Percentiles rank a stretch among this genome's conserved stretches.
phyloP scores from a whole-genome alignment of 2,888 invertebrate genomes.

The Heliconius ismenius region DNA sequence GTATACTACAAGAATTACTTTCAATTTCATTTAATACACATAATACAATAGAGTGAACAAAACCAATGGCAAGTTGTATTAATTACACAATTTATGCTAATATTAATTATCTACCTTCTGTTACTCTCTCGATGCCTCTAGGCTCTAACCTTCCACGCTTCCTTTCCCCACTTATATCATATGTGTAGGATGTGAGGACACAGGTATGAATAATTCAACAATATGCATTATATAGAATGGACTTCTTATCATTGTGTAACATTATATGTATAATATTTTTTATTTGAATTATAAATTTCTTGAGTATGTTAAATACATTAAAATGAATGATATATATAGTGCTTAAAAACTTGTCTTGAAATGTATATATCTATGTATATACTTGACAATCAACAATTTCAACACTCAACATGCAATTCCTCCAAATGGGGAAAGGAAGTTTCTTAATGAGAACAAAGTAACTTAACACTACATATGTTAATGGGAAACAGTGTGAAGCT shows the following conservation, averaged over 20 bases:
- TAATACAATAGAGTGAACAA: slow-evolving; percentile 6
- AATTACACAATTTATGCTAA: slow-evolving; percentile 42
- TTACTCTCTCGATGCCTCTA: slow-evolving; percentile 38
- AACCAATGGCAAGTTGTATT: slow-evolving; percentile 30
- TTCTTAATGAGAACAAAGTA: too few species aligned
- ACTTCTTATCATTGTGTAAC: background rate
- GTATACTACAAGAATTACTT: background rate
- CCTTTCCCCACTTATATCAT: slow-evolving; percentile 40
- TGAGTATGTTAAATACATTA: too few species aligned
- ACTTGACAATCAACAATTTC: too few species aligned
- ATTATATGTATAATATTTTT: background rate
- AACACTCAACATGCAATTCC: too few species aligned
- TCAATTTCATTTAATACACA: slow-evolving; percentile 21
- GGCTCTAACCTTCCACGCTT: slow-evolving; percentile 43
- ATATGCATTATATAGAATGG: background rate
- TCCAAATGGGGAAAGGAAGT: too few species aligned
- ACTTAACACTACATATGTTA: too few species aligned
- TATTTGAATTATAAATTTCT: too few species aligned
- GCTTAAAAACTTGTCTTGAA: too few species aligned
- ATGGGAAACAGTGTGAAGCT: too few species aligned
- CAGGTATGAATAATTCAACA: slow-evolving; percentile 24
- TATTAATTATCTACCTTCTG: slow-evolving; percentile 43
- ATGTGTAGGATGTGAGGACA: slow-evolving; percentile 34
- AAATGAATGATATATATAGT: too few species aligned
- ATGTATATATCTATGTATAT: too few species aligned